Evolutionary conservation across 2,797 vertebrate genomes (phyloP).

Genomic region (Alauda arvensis): DNA sequence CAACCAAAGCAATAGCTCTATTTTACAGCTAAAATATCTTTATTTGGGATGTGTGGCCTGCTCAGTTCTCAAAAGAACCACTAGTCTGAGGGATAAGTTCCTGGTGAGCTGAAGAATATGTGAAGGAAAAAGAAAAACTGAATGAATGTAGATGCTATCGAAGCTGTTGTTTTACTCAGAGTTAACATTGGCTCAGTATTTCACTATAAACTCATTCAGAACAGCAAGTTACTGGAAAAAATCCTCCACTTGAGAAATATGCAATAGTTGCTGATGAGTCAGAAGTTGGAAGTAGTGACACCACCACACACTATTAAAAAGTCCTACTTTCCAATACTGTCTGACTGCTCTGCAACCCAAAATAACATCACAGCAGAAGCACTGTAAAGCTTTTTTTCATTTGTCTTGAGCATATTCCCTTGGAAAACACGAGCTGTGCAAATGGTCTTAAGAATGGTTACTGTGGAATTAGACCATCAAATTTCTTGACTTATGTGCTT

Average conservation of each 20-base stretch:
- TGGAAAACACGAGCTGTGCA: background rate
- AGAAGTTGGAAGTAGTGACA: conserved; percentile 54
- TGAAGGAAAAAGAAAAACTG: conserved; percentile 17
- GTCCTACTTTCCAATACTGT: conserved; percentile 16
- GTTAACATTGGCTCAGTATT: conserved; percentile 20
- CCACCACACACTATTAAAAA: conserved; percentile 37
- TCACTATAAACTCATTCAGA: conserved; percentile 59
- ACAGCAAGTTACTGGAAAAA: conserved; percentile 51
- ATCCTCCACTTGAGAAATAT: conserved; percentile 40
- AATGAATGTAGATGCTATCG: conserved; percentile 33
- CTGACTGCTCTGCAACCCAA: conserved; percentile 25
- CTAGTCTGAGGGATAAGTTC: background rate
- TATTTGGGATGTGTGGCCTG: background rate
- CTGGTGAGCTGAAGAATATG: background rate
- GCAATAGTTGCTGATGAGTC: conserved; percentile 55
- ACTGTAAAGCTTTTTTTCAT: background rate
- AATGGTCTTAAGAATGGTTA: background rate
- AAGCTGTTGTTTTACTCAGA: conserved; percentile 35
- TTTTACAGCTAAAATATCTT: background rate
- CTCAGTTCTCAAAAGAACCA: background rate
- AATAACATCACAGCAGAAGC: conserved; percentile 10
- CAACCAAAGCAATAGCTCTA: background rate
- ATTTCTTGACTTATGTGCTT: conserved; percentile 56
- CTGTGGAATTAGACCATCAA: conserved; percentile 22
- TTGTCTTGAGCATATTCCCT: background rate